phyloP scores from a whole-genome alignment of 2,113 vertebrate genomes.

The Enhydra lutris region DNA sequence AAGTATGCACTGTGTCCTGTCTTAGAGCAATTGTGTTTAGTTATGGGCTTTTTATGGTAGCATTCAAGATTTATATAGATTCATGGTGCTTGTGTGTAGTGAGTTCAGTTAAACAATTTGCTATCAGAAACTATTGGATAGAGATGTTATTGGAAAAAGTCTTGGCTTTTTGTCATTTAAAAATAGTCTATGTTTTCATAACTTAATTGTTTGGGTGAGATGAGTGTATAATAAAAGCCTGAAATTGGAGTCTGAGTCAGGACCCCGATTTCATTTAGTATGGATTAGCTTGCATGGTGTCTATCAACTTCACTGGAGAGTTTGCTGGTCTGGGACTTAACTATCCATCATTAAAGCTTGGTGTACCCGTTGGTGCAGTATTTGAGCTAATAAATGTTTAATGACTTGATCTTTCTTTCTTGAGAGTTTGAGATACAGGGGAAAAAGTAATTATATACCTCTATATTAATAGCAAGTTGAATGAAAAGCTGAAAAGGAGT shows the following conservation, averaged over 20 bases:
- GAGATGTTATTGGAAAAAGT: not conserved
- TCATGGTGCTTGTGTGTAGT: not conserved
- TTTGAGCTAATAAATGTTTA: not conserved
- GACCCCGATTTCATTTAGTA: not conserved
- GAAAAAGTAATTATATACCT: not conserved
- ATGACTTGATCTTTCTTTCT: not conserved
- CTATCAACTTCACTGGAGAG: not conserved
- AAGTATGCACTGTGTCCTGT: not conserved
- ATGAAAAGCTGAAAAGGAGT: conserved; percentile 4
- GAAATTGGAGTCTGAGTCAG: not conserved
- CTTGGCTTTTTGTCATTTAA: not conserved
- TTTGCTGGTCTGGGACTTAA: not conserved
- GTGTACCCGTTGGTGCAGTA: not conserved
- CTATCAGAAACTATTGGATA: not conserved
- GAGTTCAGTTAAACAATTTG: not conserved
- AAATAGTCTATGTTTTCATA: not conserved
- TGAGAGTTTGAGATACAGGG: not conserved
- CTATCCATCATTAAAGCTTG: not conserved
- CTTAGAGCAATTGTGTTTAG: not conserved
- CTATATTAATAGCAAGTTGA: not conserved
- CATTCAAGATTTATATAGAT: not conserved
- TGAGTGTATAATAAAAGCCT: not conserved
- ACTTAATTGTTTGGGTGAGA: not conserved
- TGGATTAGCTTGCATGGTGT: not conserved
- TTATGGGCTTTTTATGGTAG: not conserved